Evolutionary conservation across 2,113 vertebrate species (phyloP).

Genomic region (Ictidomys tridecemlineatus): DNA sequence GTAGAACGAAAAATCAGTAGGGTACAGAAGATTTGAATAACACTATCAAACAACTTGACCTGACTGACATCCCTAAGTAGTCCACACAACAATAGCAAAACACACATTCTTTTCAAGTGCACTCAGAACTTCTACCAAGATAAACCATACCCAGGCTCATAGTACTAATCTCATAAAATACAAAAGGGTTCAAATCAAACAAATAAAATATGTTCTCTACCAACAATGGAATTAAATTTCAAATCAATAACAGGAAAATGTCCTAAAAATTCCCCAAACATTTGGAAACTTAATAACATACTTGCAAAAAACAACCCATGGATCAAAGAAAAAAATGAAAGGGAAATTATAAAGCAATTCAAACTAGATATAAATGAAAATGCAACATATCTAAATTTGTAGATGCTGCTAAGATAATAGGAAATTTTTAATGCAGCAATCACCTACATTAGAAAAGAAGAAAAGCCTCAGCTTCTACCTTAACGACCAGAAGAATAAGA

Average conservation of each 20-base stretch:
- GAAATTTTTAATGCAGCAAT: constrained; percentile 3
- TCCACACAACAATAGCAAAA: not conserved
- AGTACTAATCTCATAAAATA: constrained; percentile 38
- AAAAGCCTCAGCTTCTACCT: not conserved
- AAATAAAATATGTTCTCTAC: constrained; percentile 39
- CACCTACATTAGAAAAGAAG: not conserved
- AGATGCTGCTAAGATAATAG: not conserved
- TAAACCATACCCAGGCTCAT: constrained; percentile 19
- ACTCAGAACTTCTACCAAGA: constrained; percentile 58
- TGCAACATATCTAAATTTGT: constrained; percentile 11
- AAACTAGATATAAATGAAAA: constrained; percentile 35
- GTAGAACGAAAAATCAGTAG: constrained; percentile 20
- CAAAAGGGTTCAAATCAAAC: constrained; percentile 26
- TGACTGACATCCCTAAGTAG: constrained; percentile 1
- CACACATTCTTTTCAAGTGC: constrained; percentile 6
- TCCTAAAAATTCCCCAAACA: not conserved
- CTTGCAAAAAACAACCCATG: constrained; percentile 5
- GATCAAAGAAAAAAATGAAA: not conserved
- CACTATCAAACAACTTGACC: constrained; percentile 38
- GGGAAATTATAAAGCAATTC: constrained; percentile 17
- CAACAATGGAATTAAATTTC: constrained; percentile 39
- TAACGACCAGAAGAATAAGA: not conserved
- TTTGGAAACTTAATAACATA: constrained; percentile 24
- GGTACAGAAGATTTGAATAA: constrained; percentile 4
- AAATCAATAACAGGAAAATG: constrained; percentile 17